phyloP scores from a whole-genome alignment of 2,113 vertebrate species.

The Myiozetetes cayanensis region DNA sequence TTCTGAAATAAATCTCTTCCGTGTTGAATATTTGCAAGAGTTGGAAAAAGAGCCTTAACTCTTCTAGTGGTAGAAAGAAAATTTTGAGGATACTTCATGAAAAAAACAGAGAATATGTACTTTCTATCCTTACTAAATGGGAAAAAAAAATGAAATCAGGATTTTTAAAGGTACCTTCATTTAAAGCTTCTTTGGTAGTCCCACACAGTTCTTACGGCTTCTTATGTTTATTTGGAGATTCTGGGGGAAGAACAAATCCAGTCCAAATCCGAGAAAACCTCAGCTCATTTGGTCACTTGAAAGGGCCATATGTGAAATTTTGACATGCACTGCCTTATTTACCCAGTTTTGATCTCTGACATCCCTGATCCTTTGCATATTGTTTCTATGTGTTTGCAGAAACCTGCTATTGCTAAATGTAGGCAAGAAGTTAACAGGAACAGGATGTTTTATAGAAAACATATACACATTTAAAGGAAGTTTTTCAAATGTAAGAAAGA shows the following conservation, averaged over 20 bases:
- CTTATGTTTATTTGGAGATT: neutral
- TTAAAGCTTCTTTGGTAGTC: neutral
- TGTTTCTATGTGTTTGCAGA: constrained; percentile 48
- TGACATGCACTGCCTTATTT: neutral
- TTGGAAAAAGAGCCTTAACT: neutral
- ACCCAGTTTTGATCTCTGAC: neutral
- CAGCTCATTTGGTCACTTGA: neutral
- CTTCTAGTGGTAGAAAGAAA: neutral
- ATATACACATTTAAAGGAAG: neutral
- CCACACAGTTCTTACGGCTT: neutral
- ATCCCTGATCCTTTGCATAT: neutral
- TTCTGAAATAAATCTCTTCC: constrained; percentile 42
- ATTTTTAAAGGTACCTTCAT: neutral
- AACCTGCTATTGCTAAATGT: constrained; percentile 36
- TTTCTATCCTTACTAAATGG: neutral
- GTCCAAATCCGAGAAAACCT: neutral
- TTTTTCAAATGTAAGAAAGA: neutral
- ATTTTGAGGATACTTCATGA: neutral
- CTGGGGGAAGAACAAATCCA: neutral
- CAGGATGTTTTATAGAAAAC: constrained; percentile 51
- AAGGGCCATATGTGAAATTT: neutral
- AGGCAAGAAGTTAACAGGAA: constrained; percentile 52
- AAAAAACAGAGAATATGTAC: neutral
- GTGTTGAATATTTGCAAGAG: neutral
- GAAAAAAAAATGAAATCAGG: neutral